Evolutionary conservation across 2,888 invertebrate genomes (phyloP).

Genomic region (Megamerina dolium): DNA sequence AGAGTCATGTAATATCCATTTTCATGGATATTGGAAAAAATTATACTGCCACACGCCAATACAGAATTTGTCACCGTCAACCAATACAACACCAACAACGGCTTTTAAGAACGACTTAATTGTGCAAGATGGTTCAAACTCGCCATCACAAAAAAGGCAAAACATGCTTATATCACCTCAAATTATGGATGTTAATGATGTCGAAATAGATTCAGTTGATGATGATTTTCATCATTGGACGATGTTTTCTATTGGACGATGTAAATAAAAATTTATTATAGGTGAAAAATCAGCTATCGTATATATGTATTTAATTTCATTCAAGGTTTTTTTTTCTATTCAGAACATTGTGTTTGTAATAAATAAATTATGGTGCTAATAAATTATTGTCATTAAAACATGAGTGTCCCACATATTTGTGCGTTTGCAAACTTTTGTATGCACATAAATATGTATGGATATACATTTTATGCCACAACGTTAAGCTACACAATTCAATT

Average conservation of each 20-base stretch:
- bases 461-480: too few species aligned
- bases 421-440: too few species aligned
- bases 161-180: constrained; percentile 56
- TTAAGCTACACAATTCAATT: too few species aligned
- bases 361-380: too few species aligned
- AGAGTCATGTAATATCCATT: constrained; percentile 43
- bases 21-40: constrained; percentile 43
- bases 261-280: constrained; percentile 4
- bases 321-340: too few species aligned
- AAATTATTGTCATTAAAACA: too few species aligned
- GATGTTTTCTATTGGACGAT: constrained; percentile 23
- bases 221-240: constrained; percentile 21
- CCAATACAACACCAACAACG: not conserved
- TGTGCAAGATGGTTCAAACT: constrained; percentile 46
- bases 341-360: too few species aligned
- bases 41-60: constrained; percentile 14
- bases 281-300: too few species aligned
- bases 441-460: too few species aligned
- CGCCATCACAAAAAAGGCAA: constrained; percentile 61
- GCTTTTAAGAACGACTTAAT: not conserved
- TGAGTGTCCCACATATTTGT: too few species aligned
- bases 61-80: not conserved
- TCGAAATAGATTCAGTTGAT: constrained; percentile 14
- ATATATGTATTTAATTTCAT: too few species aligned
- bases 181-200: constrained; percentile 14